Conservation (phyloP, 2,888 invertebrate species). For the Monochamus alternatus region DNA sequence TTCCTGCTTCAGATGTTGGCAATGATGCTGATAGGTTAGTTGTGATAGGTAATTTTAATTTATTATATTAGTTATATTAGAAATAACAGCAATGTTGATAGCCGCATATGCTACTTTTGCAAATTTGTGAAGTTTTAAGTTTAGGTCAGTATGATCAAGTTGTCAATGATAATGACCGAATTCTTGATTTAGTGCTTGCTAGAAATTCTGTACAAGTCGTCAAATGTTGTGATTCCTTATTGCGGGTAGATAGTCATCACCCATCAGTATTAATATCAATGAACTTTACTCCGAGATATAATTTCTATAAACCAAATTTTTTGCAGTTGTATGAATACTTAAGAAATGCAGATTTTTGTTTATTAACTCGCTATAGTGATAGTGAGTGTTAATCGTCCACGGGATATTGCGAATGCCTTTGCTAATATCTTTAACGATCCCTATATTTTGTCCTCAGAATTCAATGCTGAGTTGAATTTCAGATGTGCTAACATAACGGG, state of each 20-base stretch:
- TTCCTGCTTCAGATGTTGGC: background rate
- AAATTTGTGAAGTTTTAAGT: background rate
- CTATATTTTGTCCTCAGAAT: too few species aligned
- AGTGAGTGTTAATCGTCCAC: too few species aligned
- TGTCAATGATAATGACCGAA: background rate
- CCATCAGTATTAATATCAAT: background rate
- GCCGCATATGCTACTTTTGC: background rate
- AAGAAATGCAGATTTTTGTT: background rate
- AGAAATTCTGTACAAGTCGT: background rate
- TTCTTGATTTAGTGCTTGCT: background rate
- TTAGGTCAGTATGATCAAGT: background rate
- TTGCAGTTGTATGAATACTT: background rate
- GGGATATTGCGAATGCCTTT: too few species aligned
- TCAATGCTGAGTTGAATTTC: too few species aligned
- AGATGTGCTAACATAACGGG: too few species aligned
- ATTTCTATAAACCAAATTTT: background rate
- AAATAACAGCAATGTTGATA: slow-evolving; percentile 42
- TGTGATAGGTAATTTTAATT: background rate
- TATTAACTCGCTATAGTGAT: too few species aligned
- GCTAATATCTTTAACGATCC: too few species aligned
- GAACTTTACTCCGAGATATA: background rate
- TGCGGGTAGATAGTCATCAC: background rate
- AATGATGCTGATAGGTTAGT: background rate
- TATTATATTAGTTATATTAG: slow-evolving; percentile 1
- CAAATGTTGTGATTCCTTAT: background rate